Base-by-base conservation (phyloP, 1,140 invertebrate genomes). In the Danaus melanippus region DNA sequence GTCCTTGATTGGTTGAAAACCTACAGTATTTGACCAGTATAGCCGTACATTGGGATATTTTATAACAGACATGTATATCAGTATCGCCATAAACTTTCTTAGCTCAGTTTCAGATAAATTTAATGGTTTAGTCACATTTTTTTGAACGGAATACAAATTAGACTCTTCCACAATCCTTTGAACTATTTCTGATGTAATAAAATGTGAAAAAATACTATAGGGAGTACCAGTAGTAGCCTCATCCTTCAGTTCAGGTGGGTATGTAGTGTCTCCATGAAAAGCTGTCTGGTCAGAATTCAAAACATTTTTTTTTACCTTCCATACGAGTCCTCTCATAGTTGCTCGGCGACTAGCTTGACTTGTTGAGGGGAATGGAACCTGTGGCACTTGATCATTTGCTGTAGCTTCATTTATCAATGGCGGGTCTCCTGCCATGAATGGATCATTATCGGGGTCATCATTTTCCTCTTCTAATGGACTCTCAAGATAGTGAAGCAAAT, bases 401-500 rank as follows among this genome's bases (percentile, higher is more conserved):
- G 62, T 50, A 51, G 62, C 49, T 68, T 68, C 66, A 68, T 68
- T 64, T 65, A 65, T 68, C 62, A 68, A 68, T 68, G 62, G 66
- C 50, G 66, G 62, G 60, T 68, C 66, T 68, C 50, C 66, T 68
- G 65, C 63, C 58, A 65, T 65, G 58, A 65, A 55, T 54, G 66
- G 66, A 67, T 67, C 66, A 67, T 67, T 55, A 64, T 57, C 56
- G 50, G 49, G 50, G 49, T 67, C 67, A 69, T 66, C 60, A 54
- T 69, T 53, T 66, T 69, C 67, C 63, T 66, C 67, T 56, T 69
- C 60, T 69, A 69, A 50, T 53, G 50, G 60, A 61, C 59, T 69
- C 67, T 69, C 67, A 67, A 70, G 64, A 70, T 66, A 61, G 64
- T 70, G 62, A 67, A 58, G 67, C 53, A 70, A 70, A 65, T 67